Evolutionary conservation across 2,113 vertebrate species (phyloP).

Genomic region (Alethe diademata): DNA sequence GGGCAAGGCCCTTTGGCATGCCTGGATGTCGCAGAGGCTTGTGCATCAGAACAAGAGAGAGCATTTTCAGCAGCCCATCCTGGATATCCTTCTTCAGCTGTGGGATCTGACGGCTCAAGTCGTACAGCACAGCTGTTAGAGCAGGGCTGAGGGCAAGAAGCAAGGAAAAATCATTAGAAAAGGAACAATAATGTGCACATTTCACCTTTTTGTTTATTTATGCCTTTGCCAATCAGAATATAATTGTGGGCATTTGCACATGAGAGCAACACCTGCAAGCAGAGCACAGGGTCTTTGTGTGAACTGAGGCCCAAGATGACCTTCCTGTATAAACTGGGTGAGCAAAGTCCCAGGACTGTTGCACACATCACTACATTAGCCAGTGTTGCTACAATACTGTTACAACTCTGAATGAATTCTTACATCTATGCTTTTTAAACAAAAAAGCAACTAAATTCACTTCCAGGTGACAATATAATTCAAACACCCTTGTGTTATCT

Average conservation of each 20-base stretch:
- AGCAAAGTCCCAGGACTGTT: not conserved
- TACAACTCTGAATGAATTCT: not conserved
- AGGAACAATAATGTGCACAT: not conserved
- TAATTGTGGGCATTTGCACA: not conserved
- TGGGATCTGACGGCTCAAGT: constrained; percentile 96
- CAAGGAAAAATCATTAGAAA: not conserved
- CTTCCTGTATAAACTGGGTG: not conserved
- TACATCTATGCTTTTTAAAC: not conserved
- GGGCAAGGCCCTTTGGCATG: constrained; percentile 96
- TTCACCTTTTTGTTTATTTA: not conserved
- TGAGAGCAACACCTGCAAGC: not conserved
- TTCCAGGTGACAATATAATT: not conserved
- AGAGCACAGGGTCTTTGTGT: not conserved
- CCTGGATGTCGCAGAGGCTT: constrained; percentile 95
- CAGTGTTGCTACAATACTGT: not conserved
- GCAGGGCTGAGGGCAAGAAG: constrained; percentile 82
- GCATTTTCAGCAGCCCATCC: constrained; percentile 97
- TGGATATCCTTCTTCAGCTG: constrained; percentile 99
- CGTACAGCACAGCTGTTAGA: constrained; percentile 92
- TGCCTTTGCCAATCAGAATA: not conserved
- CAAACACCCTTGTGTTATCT: not conserved
- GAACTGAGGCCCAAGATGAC: not conserved
- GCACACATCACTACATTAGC: not conserved
- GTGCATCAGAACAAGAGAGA: constrained; percentile 97
- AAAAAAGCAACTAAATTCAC: not conserved